Percentiles rank a stretch among this genome's conserved stretches.
Conservation (phyloP, 2,797 vertebrate species). For the Siniperca undulata region DNA sequence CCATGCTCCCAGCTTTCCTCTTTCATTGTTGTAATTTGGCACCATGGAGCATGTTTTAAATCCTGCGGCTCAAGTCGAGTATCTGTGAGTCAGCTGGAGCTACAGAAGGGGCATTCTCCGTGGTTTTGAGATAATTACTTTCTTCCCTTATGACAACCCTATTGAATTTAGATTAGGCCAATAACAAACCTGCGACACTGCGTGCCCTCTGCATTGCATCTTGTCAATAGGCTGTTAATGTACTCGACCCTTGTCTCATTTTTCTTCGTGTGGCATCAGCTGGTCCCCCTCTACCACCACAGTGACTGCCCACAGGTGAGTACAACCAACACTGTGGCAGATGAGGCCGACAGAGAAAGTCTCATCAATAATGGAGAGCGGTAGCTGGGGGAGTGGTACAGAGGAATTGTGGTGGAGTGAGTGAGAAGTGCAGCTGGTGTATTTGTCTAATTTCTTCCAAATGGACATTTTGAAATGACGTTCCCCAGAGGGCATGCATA, state of each 20-base stretch:
- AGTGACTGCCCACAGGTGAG: conserved; percentile 61
- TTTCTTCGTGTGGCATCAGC: conserved; percentile 69
- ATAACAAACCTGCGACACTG: conserved; percentile 63
- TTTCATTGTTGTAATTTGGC: conserved; percentile 51
- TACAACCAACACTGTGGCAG: conserved; percentile 58
- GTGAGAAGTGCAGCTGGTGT: conserved; percentile 75
- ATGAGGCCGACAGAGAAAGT: conserved; percentile 72
- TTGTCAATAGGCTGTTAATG: conserved; percentile 70
- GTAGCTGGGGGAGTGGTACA: conserved; percentile 65
- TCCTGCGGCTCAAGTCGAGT: conserved; percentile 33
- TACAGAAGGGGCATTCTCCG: conserved; percentile 55
- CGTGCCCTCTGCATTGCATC: conserved; percentile 52
- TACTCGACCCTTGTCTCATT: conserved; percentile 51
- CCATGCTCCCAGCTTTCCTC: conserved; percentile 1
- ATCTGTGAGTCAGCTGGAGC: conserved; percentile 58
- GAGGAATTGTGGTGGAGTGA: conserved; percentile 65
- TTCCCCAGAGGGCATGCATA: conserved; percentile 53
- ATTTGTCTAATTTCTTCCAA: conserved; percentile 74
- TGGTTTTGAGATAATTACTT: conserved; percentile 72
- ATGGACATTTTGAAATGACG: conserved; percentile 69
- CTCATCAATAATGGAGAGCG: conserved; percentile 79
- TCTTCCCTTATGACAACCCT: conserved; percentile 68
- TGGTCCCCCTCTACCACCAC: conserved; percentile 52
- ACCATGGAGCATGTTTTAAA: conserved; percentile 36
- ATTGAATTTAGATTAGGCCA: conserved; percentile 76